These are phyloP conservation scores for Pasiphila rectangulata DNA, from an alignment of 2,888 invertebrate species.

Conservation along the genomic window DNA sequence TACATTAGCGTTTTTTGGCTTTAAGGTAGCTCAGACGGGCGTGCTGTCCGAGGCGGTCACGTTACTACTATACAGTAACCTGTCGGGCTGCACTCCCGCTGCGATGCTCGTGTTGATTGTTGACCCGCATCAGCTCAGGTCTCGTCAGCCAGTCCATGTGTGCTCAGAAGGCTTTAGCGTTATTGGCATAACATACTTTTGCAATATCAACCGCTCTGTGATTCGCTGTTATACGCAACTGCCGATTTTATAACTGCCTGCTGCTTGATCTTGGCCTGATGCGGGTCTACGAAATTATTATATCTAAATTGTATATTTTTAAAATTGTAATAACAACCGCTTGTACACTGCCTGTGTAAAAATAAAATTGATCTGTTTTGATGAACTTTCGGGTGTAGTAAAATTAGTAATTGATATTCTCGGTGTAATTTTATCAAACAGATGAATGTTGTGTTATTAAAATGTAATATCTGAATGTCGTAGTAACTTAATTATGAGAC, in stretches of 20 bases:
- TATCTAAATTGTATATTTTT: not conserved
- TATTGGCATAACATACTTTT: not conserved
- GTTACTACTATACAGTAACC: no score
- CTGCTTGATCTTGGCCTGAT: not conserved
- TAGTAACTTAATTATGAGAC: slow-evolving; percentile 17
- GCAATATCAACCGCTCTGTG: not conserved
- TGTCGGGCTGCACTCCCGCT: no score
- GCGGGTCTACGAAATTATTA: not conserved
- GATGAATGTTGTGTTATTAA: slow-evolving; percentile 15
- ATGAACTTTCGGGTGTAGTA: not conserved
- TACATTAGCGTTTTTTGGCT: not conserved
- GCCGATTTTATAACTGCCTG: no score
- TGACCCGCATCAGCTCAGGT: not conserved
- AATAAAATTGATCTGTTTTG: not conserved
- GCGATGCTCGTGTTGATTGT: not conserved
- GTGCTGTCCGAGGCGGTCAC: not conserved
- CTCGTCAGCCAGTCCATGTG: not conserved
- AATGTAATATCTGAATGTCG: slow-evolving; percentile 11
- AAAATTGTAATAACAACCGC: slow-evolving; percentile 18
- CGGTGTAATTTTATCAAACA: slow-evolving; percentile 7
- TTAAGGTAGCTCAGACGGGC: not conserved
- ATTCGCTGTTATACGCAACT: not conserved
- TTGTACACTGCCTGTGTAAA: slow-evolving; percentile 43
- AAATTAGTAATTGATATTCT: slow-evolving; percentile 10
- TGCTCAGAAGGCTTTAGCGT: not conserved